Evolutionary conservation across 2,113 vertebrate genomes (phyloP).

Genomic region (Climacteris rufus): DNA sequence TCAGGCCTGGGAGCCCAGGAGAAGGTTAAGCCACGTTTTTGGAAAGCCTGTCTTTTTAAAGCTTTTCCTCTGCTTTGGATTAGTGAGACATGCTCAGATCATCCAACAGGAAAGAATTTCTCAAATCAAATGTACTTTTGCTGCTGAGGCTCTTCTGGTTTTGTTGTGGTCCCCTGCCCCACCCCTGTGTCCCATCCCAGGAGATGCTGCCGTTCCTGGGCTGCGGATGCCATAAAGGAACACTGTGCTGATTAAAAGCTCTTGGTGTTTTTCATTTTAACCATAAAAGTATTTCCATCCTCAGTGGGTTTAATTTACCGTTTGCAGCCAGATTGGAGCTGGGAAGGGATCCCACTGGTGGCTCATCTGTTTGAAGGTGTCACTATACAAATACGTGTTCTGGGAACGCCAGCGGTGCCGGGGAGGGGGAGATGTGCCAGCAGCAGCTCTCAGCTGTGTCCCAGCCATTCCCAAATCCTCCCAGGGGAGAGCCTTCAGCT

Average conservation of each 20-base stretch:
- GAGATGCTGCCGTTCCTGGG: neutral
- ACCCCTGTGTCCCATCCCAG: neutral
- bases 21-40: neutral
- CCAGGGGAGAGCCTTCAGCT: neutral
- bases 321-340: neutral
- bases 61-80: neutral
- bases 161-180: neutral
- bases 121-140: neutral
- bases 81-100: neutral
- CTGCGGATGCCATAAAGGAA: accelerated
- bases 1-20: neutral
- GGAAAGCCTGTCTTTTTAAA: neutral
- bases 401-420: neutral
- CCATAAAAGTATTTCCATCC: neutral
- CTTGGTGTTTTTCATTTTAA: neutral
- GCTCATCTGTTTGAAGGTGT: constrained; percentile 11
- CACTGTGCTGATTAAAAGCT: neutral
- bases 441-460: neutral
- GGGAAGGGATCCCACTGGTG: constrained; percentile 19
- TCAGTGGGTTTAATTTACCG: neutral
- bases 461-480: neutral
- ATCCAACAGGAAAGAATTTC: neutral
- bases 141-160: neutral
- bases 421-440: neutral
- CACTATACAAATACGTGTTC: neutral